Evolutionary conservation across 2,888 invertebrate species (phyloP).

Genomic region (Aethes cnicana): DNA sequence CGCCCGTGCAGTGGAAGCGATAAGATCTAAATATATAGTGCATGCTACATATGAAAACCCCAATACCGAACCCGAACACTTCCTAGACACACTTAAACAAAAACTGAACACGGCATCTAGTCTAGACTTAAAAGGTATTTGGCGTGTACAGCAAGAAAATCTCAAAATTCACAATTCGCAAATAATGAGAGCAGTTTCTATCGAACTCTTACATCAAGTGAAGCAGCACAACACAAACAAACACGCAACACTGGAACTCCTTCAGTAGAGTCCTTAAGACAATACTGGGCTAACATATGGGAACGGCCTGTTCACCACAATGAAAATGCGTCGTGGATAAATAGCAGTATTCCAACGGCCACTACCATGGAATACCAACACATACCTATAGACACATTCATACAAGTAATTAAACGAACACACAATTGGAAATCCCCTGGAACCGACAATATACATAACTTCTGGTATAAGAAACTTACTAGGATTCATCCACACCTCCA

Average conservation of each 20-base stretch:
- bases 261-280: neutral
- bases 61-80: too few relatives aligned
- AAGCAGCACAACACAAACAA: neutral
- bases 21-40: too few relatives aligned
- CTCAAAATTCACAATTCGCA: too few relatives aligned
- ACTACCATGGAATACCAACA: neutral
- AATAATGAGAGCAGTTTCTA: too few relatives aligned
- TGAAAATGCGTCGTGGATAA: neutral
- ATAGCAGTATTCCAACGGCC: neutral
- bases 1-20: too few relatives aligned
- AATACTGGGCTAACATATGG: slow-evolving; percentile 1
- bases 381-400: neutral
- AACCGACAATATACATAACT: slow-evolving; percentile 2
- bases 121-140: too few relatives aligned
- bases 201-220: neutral
- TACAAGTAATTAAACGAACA: slow-evolving; percentile 1
- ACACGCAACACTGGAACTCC: neutral
- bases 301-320: neutral
- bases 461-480: too few relatives aligned
- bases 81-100: too few relatives aligned
- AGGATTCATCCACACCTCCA: neutral
- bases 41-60: too few relatives aligned
- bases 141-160: too few relatives aligned
- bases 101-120: too few relatives aligned
- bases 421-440: slow-evolving; percentile 5